These are phyloP conservation scores for Crax fasciolata DNA, from an alignment of 2,797 vertebrate genomes.

Conservation along the genomic window DNA sequence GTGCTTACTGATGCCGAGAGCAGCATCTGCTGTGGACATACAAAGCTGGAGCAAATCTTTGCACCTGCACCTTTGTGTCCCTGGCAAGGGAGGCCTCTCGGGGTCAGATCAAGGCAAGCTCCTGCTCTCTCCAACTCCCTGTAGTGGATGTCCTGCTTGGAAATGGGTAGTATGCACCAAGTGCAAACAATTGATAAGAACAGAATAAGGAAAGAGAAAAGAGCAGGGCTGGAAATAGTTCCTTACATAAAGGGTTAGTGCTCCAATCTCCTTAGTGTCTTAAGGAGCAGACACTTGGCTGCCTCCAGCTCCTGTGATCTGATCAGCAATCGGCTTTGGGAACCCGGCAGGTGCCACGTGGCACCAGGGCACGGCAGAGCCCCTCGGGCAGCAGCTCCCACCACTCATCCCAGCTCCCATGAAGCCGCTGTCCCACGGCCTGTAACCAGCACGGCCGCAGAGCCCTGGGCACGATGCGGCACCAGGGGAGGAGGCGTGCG, in stretches of 20 bases:
- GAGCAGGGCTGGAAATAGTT: constrained; percentile 46
- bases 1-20: not conserved
- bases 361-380: not conserved
- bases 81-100: not conserved
- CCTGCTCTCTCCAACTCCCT: not conserved
- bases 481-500: constrained; percentile 80
- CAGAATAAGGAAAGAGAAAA: not conserved
- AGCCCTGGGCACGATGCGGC: constrained; percentile 65
- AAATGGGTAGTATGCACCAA: not conserved
- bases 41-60: not conserved
- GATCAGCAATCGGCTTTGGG: constrained; percentile 62
- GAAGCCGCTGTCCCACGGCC: not conserved
- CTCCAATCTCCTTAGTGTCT: constrained; percentile 77
- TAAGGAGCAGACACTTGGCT: constrained; percentile 46
- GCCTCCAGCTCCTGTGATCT: not conserved
- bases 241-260: constrained; percentile 56
- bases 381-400: rapidly evolving
- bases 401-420: rapidly evolving
- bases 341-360: constrained; percentile 13
- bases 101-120: not conserved
- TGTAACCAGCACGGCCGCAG: rapidly evolving
- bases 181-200: not conserved
- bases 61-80: not conserved
- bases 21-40: not conserved
- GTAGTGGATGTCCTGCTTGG: not conserved